Conservation (phyloP, 1,140 invertebrate species). For the Lepidurus packardi region DNA sequence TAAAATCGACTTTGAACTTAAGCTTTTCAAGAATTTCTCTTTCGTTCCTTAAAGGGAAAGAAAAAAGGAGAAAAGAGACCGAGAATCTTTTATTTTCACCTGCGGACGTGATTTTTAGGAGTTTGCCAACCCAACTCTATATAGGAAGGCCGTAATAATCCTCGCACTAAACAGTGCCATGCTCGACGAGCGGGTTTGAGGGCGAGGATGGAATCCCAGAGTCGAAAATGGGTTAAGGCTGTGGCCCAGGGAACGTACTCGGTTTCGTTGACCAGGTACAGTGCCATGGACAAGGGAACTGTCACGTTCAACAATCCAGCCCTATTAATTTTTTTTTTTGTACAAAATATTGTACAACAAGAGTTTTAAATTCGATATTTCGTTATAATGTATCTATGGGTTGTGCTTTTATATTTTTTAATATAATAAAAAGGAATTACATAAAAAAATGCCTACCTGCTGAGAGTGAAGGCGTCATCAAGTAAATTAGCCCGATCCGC, state of each 20-base stretch:
- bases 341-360: conserved; percentile 38
- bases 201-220: conserved; percentile 59
- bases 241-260: conserved; percentile 71
- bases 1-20: not conserved
- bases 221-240: conserved; percentile 60
- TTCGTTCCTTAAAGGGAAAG: not conserved
- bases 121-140: conserved; percentile 60
- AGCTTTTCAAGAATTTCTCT: not conserved
- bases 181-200: conserved; percentile 59
- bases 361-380: not conserved
- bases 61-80: not conserved
- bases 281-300: conserved; percentile 59
- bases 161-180: conserved; percentile 57
- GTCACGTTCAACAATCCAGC: conserved; percentile 63
- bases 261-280: conserved; percentile 63
- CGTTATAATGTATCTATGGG: no score
- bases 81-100: conserved; percentile 45
- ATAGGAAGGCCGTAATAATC: conserved; percentile 55
- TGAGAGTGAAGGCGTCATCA: conserved; percentile 69
- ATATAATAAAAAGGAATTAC: not conserved
- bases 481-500: conserved; percentile 67
- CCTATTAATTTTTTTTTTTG: conserved; percentile 43
- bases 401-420: no score
- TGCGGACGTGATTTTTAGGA: conserved; percentile 59
- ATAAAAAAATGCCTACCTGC: conserved; percentile 49